Conservation (phyloP, 2,888 invertebrate genomes). For the Meteorus colon region DNA sequence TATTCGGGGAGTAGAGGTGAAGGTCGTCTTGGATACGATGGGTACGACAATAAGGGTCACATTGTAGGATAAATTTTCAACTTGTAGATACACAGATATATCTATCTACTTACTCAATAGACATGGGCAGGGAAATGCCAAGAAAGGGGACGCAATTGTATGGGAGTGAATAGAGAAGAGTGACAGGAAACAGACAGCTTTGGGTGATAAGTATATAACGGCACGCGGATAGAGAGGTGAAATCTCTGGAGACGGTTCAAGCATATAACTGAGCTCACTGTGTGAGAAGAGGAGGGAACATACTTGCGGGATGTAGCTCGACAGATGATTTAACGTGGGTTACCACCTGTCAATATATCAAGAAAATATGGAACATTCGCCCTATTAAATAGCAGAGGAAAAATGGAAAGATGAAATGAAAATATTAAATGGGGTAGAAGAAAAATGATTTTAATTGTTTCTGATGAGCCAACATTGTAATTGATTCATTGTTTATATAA, state of each 20-base stretch:
- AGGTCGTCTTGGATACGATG: background rate
- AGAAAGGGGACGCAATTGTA: conserved; percentile 47
- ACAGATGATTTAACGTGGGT: conserved; percentile 66
- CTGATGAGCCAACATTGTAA: background rate
- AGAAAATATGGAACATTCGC: conserved; percentile 37
- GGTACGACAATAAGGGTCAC: conserved; percentile 36
- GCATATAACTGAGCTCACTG: background rate
- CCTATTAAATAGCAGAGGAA: background rate
- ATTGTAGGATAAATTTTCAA: conserved; percentile 46
- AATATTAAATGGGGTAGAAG: background rate
- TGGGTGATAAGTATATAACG: conserved; percentile 22
- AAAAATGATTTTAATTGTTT: background rate
- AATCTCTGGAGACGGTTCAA: conserved; percentile 27
- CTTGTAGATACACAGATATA: background rate
- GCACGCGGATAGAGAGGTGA: conserved; percentile 22
- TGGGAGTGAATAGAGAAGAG: conserved; percentile 48
- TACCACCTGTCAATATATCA: conserved; percentile 62
- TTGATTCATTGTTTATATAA: background rate
- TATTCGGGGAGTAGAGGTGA: background rate
- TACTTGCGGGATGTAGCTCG: conserved; percentile 37
- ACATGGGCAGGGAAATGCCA: background rate
- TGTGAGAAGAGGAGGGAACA: background rate
- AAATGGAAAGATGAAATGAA: conserved; percentile 1
- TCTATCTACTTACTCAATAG: background rate
- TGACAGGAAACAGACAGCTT: conserved; percentile 54